Evolutionary conservation across 1,140 invertebrate genomes (phyloP).

Genomic region (Aphaenogaster floridana): DNA sequence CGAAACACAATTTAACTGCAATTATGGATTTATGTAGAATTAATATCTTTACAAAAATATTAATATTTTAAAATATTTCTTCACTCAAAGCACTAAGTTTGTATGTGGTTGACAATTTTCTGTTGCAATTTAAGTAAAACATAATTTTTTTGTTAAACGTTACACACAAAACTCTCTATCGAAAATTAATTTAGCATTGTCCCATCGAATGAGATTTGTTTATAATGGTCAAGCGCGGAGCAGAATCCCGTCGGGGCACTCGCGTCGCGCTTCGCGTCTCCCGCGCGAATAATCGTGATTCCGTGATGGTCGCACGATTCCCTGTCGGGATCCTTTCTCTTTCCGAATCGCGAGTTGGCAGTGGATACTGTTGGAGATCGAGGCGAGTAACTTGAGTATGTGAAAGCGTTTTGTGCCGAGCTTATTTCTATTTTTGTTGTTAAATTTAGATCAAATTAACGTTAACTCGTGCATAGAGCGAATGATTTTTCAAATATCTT

Average conservation of each 20-base stretch:
- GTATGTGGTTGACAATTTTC: neutral
- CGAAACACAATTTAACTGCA: neutral
- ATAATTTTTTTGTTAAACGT: neutral
- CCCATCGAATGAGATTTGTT: neutral
- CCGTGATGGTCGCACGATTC: constrained; percentile 64
- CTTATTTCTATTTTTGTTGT: neutral
- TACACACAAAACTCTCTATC: neutral
- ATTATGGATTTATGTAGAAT: neutral
- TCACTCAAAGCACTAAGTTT: neutral
- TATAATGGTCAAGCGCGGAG: neutral
- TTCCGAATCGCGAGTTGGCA: constrained; percentile 52
- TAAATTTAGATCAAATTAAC: neutral
- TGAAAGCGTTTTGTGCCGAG: neutral
- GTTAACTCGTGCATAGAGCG: neutral
- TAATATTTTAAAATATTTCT: constrained; percentile 11
- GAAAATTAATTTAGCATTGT: neutral
- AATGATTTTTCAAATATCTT: neutral
- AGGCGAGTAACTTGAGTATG: constrained; percentile 37
- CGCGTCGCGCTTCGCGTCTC: constrained; percentile 65
- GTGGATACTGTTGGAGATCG: constrained; percentile 42
- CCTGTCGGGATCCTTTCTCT: constrained; percentile 73
- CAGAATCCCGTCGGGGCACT: constrained; percentile 40
- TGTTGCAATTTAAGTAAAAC: neutral
- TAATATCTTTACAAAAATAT: neutral
- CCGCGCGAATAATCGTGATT: constrained; percentile 73